These are phyloP conservation scores for Isotomurus palustris DNA, from an alignment of 2,888 invertebrate species.

Conservation along the genomic window DNA sequence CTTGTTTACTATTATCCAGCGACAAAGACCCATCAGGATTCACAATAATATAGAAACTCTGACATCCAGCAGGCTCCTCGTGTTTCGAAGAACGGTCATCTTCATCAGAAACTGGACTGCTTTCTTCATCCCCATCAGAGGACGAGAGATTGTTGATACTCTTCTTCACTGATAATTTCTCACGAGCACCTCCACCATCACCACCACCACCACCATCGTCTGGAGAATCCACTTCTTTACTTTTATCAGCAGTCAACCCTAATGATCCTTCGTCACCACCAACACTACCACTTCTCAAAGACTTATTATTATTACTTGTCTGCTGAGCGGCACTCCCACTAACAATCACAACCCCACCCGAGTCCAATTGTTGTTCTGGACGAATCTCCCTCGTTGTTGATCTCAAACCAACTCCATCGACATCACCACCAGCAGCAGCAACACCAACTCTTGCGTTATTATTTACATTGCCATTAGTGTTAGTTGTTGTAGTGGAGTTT, in stretches of 20 bases:
- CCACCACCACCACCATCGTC: background rate
- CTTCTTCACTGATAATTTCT: background rate
- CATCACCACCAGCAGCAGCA: background rate
- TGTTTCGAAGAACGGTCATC: constrained; percentile 3
- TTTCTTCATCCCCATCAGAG: no score
- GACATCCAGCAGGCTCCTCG: background rate
- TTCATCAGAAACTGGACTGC: constrained; percentile 7
- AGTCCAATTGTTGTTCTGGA: background rate
- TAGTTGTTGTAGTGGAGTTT: background rate
- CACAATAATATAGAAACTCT: constrained; percentile 63
- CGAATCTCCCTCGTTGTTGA: background rate
- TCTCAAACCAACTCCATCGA: background rate
- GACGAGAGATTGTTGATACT: background rate
- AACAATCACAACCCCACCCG: no score
- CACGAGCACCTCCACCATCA: background rate
- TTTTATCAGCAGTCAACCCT: background rate
- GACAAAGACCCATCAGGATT: constrained; percentile 80
- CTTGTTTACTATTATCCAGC: constrained; percentile 56
- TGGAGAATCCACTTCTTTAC: background rate
- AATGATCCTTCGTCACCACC: background rate
- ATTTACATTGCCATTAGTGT: constrained; percentile 3
- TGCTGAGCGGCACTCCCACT: no score
- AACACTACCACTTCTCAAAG: background rate
- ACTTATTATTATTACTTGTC: no score
- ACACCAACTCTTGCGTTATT: constrained; percentile 2